Base-by-base conservation (phyloP, 2,113 vertebrate species). In the Tyto alba region DNA sequence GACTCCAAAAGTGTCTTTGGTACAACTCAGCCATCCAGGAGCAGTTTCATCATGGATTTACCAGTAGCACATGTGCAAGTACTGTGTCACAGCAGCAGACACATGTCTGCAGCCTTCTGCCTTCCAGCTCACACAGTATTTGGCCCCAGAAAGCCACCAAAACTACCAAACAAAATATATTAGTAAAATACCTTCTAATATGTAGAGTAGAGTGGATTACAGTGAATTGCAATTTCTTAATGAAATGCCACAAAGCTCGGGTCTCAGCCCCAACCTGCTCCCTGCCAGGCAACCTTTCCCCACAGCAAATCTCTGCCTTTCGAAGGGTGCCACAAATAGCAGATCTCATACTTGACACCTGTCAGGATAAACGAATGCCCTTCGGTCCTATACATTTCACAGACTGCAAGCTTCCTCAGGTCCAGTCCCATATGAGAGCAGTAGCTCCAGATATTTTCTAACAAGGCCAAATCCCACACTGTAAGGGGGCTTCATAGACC, bases 251-350 rank as follows among this genome's bases (percentile, higher is more conserved):
- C 30, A 66, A 45, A 88, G 11, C 36, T 80, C 88, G 27, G 23
- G 15, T 59, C 21, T 72, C 7, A 56, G 6, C 9, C 66, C 13
- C 13, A 27, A 3, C 38, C 88, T 36, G 2, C 43, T 78, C 16
- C 21, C 19, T 89, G 11, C 8, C 13, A 72, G 50, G 9, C 27
- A 79, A 15, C 14, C 8, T 38, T 75, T 78, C 56, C 18, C 66
- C 22, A 18, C 10, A 57, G 26, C 0, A 0, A 71, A 41, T 16
- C 14, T 53, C 40, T 50, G 47, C 6, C 23, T 43, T 72, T 79
- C 3, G 2, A 81, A 73, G 43, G 38, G 29, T 7, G 3, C 27
- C 34, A 34, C 20, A 79, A 20, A 30, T 27, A 67, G 45, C 16
- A 48, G 47, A 62, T 29, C 56, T 73, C 63, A 30, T 48, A 59